These are phyloP conservation scores for Monarcha castaneiventris DNA, from an alignment of 2,113 vertebrate genomes.

Conservation along the genomic window DNA sequence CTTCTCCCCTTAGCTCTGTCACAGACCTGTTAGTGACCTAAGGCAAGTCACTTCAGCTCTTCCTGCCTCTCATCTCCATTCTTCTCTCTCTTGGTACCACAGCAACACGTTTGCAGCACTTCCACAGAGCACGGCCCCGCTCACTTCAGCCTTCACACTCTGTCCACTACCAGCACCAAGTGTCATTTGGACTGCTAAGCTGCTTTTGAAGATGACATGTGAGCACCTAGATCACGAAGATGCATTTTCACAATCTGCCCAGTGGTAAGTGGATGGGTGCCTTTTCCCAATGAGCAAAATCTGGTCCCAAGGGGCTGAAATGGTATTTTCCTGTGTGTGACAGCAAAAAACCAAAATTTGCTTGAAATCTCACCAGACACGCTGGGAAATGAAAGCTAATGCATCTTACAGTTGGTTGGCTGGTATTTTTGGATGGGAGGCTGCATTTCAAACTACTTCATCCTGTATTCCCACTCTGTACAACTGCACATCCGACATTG, in stretches of 20 bases:
- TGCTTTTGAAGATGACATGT: not conserved
- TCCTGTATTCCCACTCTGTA: not conserved
- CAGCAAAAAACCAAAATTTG: not conserved
- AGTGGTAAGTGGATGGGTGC: rapidly evolving
- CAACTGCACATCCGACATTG: not conserved
- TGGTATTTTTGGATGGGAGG: slow-evolving; percentile 44
- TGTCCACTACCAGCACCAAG: not conserved
- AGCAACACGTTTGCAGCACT: rapidly evolving
- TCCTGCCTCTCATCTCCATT: not conserved
- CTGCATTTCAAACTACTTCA: slow-evolving; percentile 25
- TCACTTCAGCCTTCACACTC: not conserved
- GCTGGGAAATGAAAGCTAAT: slow-evolving; percentile 28
- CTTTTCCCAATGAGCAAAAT: not conserved
- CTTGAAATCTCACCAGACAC: slow-evolving; percentile 18
- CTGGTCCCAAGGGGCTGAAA: not conserved
- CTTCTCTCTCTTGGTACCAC: not conserved
- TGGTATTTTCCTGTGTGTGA: not conserved
- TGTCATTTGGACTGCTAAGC: not conserved
- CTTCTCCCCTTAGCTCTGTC: not conserved
- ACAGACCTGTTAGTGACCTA: not conserved
- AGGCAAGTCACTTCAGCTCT: not conserved
- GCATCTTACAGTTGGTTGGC: slow-evolving; percentile 22
- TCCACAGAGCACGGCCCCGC: rapidly evolving
- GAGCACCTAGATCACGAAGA: not conserved
- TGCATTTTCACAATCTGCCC: not conserved